Percentiles rank a stretch among this genome's conserved stretches.
phyloP scores from a whole-genome alignment of 2,888 invertebrate species.

The Alentia gelatinosa region DNA sequence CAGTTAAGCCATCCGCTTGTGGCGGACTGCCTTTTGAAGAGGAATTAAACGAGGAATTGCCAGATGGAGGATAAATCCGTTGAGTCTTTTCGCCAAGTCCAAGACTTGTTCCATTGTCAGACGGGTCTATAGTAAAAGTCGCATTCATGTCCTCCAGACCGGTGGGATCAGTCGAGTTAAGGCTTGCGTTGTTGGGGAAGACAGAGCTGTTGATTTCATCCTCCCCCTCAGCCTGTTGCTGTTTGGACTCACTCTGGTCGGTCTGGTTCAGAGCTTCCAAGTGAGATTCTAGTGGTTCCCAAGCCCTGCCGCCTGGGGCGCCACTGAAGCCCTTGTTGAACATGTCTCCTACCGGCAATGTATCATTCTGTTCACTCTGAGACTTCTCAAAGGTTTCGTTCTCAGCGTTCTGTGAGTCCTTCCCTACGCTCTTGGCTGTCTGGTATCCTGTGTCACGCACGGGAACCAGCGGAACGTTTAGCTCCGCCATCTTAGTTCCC shows the following conservation, averaged over 20 bases:
- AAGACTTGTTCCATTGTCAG: too few relatives aligned
- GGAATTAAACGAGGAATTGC: too few relatives aligned
- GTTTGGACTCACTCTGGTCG: neutral
- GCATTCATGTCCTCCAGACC: too few relatives aligned
- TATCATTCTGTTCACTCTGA: constrained; percentile 5
- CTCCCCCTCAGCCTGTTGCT: too few relatives aligned
- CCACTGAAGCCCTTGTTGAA: neutral
- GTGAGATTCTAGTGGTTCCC: neutral
- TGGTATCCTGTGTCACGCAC: neutral
- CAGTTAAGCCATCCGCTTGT: too few relatives aligned
- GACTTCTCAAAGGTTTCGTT: constrained; percentile 23
- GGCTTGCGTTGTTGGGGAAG: neutral
- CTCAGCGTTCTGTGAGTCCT: constrained; percentile 20
- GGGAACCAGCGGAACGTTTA: neutral
- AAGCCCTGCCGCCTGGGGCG: neutral
- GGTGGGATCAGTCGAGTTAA: neutral
- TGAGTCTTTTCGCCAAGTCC: too few relatives aligned
- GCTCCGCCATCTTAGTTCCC: neutral
- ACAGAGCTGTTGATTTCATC: neutral
- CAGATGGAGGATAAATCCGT: too few relatives aligned
- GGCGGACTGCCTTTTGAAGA: too few relatives aligned
- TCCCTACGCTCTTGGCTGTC: neutral
- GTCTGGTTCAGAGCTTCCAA: neutral
- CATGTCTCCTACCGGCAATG: neutral
- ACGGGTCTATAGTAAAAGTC: too few relatives aligned